These are phyloP conservation scores for Babyrousa celebensis DNA, from an alignment of 2,797 vertebrate species.

Conservation along the genomic window DNA sequence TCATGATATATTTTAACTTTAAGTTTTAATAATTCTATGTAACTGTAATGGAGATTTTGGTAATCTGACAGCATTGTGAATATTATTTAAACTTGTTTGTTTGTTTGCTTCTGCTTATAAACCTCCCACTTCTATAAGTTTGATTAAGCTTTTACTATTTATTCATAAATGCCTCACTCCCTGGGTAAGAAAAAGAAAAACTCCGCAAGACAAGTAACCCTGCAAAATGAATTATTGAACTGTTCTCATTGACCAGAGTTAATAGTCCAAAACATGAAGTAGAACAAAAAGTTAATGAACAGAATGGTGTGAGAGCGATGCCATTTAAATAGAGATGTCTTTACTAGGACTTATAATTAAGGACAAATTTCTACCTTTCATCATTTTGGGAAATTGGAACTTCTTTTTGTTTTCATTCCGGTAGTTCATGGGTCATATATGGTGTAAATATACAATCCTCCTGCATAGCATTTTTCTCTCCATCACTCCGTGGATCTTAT, in stretches of 20 bases:
- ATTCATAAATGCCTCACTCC: slow-evolving; percentile 54
- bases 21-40: slow-evolving; percentile 72
- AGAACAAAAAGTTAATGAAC: slow-evolving; percentile 81
- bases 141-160: slow-evolving; percentile 76
- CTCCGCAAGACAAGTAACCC: slow-evolving; percentile 70
- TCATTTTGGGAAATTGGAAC: not conserved
- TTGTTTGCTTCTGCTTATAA: slow-evolving; percentile 60
- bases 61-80: not conserved
- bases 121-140: slow-evolving; percentile 66
- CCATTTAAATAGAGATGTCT: slow-evolving; percentile 62
- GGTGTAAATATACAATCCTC: slow-evolving; percentile 30
- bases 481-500: not conserved
- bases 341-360: slow-evolving; percentile 70
- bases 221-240: slow-evolving; percentile 83
- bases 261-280: slow-evolving; percentile 68
- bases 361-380: slow-evolving; percentile 62
- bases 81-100: slow-evolving; percentile 55
- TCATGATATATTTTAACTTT: slow-evolving; percentile 59
- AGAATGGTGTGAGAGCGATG: slow-evolving; percentile 36
- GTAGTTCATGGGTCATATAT: not conserved
- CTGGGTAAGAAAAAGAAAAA: slow-evolving; percentile 73
- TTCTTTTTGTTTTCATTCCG: not conserved
- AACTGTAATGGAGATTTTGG: slow-evolving; percentile 64
- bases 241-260: slow-evolving; percentile 76
- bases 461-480: not conserved